A percentile compares a stretch with the other conserved stretches of the same genome.
phyloP scores from a whole-genome alignment of 1,140 invertebrate species.

The Macrotrachela quadricornifera region DNA sequence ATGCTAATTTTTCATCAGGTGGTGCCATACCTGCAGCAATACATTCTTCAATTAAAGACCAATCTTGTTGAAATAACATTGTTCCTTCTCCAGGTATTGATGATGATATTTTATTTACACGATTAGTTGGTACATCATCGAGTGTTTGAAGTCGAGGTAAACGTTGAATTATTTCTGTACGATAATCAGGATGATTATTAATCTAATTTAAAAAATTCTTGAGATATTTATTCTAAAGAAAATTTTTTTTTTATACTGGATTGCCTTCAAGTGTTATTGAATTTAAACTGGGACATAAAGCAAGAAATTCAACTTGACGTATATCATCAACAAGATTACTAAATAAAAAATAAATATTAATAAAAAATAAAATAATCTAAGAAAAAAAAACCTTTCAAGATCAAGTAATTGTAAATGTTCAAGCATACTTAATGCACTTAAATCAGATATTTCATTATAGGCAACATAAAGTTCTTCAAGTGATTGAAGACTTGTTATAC shows the following conservation, averaged over 20 bases:
- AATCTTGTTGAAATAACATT: constrained; percentile 24
- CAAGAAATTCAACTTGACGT: constrained; percentile 24
- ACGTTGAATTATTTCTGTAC: constrained; percentile 18
- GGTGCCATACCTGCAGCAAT: constrained; percentile 17
- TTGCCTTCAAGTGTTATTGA: constrained; percentile 28
- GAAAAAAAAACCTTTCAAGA: constrained; percentile 24
- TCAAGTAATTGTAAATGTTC: constrained; percentile 26
- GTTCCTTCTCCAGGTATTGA: neutral
- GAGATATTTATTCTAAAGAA: neutral
- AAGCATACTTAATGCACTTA: constrained; percentile 26
- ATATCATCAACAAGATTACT: constrained; percentile 29
- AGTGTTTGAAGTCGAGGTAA: constrained; percentile 18
- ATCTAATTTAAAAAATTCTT: constrained; percentile 11
- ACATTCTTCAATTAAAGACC: constrained; percentile 26
- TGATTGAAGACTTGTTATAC: constrained; percentile 20
- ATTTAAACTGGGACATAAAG: constrained; percentile 21
- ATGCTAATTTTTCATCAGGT: constrained; percentile 8
- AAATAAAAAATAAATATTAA: neutral
- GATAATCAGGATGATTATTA: constrained; percentile 20
- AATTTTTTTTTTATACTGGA: constrained; percentile 16
- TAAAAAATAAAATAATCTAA: neutral
- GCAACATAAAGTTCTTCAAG: constrained; percentile 28
- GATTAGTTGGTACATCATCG: constrained; percentile 20
- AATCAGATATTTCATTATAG: constrained; percentile 30
- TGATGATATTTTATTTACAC: neutral